Base-by-base conservation (phyloP, 1,140 invertebrate species). In the Zeugodacus cucurbitae region DNA sequence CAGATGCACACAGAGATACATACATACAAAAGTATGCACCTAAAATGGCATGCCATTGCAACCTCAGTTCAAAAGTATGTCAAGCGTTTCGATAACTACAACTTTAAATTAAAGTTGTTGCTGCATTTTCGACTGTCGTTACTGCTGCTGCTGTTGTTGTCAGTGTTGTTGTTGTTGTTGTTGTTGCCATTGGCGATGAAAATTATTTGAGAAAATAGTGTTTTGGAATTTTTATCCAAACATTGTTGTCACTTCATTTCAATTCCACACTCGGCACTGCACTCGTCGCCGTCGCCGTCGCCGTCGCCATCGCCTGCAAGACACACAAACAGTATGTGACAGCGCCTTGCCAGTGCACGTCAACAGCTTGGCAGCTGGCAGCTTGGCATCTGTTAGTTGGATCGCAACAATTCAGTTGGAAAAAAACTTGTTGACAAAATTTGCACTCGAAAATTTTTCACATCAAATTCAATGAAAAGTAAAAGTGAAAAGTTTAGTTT, bases 31-130 rank as follows among this genome's bases (percentile, higher is more conserved):
- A 11, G 29, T 22, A 62, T 11, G 26, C 58, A 22, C 58, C 22
- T 26, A 11, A 26, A 17, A 67, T 41, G 67, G 67, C 29, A 74
- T 74, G 32, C 20, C 67, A 74, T 32, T 22, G 67, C 20, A 82
- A 82, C 41, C 41, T 48, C 74, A 82, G 74, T 82, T 48, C 74
- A 22, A 82, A 82, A 82, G 74, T 82, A 82, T 82, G 74, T 82
- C 74, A 82, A 82, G 74, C 74, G 22, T 82, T 48, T 82, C 74
- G 37, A 82, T 82, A 82, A 82, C 37, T 82, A 48, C 74, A 82
- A 82, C 74, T 82, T 82, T 82, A 82, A 82, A 82, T 82, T 82
- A 82, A 82, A 82, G 74, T 82, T 82, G 74, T 44, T 82, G 70
- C 70, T 41, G 70, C 70, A 74, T 74, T 37, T 32, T 70, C 59